Evolutionary conservation across 2,797 vertebrate genomes (phyloP), one percentile per base, ranked within the genome.

Genomic region (Gambelia wislizenii): DNA sequence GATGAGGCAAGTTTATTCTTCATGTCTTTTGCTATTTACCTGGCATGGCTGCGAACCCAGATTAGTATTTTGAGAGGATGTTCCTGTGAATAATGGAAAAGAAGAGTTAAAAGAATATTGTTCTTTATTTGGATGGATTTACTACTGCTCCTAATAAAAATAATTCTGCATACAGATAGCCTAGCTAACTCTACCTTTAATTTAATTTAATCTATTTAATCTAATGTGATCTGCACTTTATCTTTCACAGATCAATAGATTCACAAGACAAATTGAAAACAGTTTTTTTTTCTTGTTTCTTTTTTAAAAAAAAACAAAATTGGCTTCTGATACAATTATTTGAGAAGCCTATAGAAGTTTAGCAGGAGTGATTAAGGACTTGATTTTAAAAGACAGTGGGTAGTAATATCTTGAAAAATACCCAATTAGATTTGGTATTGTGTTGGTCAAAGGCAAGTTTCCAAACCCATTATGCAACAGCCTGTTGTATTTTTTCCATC

Each of bases 381-480:
- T 89, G 74, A 82, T 88, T 90, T 92, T 88, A 89, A 76, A 90
- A 88, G 47, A 49, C n/a, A 6, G 0, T 83, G 82, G 56, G 6
- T 83, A 54, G 36, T 84, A 89, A 81, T 85, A 74, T 61, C 18
- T 87, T 89, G 69, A 7, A 67, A 84, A 72, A 89, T 92, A 14
- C 64, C 89, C 18, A 78, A 56, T 75, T 91, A 86, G 91, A 93
- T 72, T 52, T 42, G 18, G 4, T 22, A 56, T 8, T 47, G 87
- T 4, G 0, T 8, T 81, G 6, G 82, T 78, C 2, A 1, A 67
- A 75, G 70, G 67, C 90, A 69, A 87, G 47, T 12, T 86, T 54
- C 87, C 83, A 92, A 91, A 85, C 89, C 90, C 22, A n/a, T 44
- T 77, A 74, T 72, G 47, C 78, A 93, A 27, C 56, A 72, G 3